Conservation (phyloP, 2,888 invertebrate species). For the Folsomia candida region DNA sequence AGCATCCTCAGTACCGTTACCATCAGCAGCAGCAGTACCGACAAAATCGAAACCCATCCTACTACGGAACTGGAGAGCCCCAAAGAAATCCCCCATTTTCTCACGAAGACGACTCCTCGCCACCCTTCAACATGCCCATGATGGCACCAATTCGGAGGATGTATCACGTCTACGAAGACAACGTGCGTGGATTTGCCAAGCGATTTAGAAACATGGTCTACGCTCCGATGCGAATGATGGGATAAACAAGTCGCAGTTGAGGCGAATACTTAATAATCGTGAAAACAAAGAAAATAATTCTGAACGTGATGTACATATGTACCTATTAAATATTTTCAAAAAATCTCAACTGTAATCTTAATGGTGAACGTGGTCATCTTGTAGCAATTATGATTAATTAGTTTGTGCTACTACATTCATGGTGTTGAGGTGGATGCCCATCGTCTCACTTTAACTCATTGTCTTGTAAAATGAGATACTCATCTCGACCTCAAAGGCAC, state of each 20-base stretch:
- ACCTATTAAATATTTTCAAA: not conserved
- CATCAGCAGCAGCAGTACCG: not conserved
- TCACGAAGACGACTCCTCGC: not conserved
- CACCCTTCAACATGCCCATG: slow-evolving; percentile 16
- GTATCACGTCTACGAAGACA: slow-evolving; percentile 29
- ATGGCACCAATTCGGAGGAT: slow-evolving; percentile 29
- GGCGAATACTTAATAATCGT: slow-evolving; percentile 26
- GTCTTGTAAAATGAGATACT: not conserved
- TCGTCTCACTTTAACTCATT: not conserved
- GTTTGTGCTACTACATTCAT: not conserved
- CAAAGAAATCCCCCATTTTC: not conserved
- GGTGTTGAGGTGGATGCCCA: not conserved
- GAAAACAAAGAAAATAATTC: not conserved
- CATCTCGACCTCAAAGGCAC: no score
- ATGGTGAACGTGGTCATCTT: not conserved
- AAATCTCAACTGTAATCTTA: not conserved
- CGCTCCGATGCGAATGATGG: slow-evolving; percentile 32
- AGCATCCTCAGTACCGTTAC: not conserved
- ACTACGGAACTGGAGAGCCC: not conserved
- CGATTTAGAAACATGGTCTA: slow-evolving; percentile 30
- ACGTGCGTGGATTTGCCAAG: slow-evolving; percentile 23
- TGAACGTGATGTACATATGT: no score
- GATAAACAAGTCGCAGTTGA: slow-evolving; percentile 21
- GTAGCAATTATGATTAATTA: not conserved
- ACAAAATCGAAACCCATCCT: not conserved